Base-by-base conservation (phyloP, 2,797 vertebrate species). In the Chrosomus eos region DNA sequence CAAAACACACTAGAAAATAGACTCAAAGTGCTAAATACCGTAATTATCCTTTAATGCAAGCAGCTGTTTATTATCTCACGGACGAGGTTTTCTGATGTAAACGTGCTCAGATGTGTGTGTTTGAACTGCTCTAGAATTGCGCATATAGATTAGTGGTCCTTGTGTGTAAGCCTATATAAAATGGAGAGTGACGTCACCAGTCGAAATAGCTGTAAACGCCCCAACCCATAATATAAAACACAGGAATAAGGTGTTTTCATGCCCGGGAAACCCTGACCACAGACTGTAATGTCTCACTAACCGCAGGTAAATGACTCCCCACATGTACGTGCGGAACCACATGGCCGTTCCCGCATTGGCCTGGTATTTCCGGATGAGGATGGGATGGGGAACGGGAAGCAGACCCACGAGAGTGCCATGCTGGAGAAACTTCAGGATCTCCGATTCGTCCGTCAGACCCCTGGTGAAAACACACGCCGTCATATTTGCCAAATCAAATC, bases 241-340 rank as follows among this genome's bases (percentile, higher is more conserved):
- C 43, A 14, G 43, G 43, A 45, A 45, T 45, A 45, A 1, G 43
- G 11, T 13, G 14, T 3, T 16, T 16, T 16, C 60, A 62, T 62
- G 58, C 5, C 58, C 58, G 14, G 58, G 28, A 62, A 62, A 26
- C 10, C 0, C 31, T 33, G 3, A 26, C n/a, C n/a, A 60, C 58
- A 26, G n/a, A 45, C 3, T 45, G n/a, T 1, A 45, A 18, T 16
- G 23, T 11, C 74, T 26, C 21, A 90, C 94, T 96, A 92, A 99
- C 98, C 98, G 98, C 92, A 99, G 90, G 90, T 99, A 99, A 91
- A 99, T 96, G 33, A 99, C 97, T 7, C 98, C 98, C 98, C 98
- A 99, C 98, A 99, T 99, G 93, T 99, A 99, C 43, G 98, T 99
- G 76, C 98, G 97, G 92, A 99, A 99, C 98, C 98, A 99, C 96